These are phyloP conservation scores for Microtus oregoni DNA, from an alignment of 2,113 vertebrate genomes.

Conservation along the genomic window DNA sequence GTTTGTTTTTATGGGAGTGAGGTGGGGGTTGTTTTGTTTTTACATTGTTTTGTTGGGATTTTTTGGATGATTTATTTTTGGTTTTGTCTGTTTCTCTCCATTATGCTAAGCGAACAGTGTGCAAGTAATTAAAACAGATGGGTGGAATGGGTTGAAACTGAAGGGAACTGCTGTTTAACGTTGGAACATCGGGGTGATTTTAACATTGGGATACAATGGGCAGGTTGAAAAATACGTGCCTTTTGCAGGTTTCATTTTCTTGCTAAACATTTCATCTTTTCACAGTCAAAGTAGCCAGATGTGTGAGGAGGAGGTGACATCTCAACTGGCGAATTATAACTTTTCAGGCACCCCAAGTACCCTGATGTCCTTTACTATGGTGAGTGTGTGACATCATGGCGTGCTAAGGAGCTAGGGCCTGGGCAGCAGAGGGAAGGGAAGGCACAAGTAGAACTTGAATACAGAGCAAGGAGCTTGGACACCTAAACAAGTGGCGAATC, in stretches of 20 bases:
- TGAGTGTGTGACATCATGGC: neutral
- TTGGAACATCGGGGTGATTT: slow-evolving; percentile 54
- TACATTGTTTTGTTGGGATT: neutral
- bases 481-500: slow-evolving; percentile 64
- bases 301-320: neutral
- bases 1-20: neutral
- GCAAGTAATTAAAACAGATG: neutral
- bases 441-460: too few relatives aligned
- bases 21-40: too few relatives aligned
- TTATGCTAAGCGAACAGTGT: neutral
- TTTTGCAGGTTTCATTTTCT: slow-evolving; percentile 52
- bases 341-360: rapidly evolving
- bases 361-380: slow-evolving; percentile 18
- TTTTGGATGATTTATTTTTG: neutral
- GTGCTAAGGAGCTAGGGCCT: rapidly evolving
- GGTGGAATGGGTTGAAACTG: slow-evolving; percentile 33
- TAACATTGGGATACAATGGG: slow-evolving; percentile 60
- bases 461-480: neutral
- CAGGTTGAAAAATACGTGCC: neutral
- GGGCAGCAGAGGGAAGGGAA: neutral
- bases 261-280: slow-evolving; percentile 24
- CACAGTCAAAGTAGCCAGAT: rapidly evolving
- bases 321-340: rapidly evolving
- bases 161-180: neutral
- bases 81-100: neutral